Evolutionary conservation across 92 coral and sea anemone species (phyloP), one percentile per base, ranked within the genome.

Genomic region (Galaxea fascicularis): DNA sequence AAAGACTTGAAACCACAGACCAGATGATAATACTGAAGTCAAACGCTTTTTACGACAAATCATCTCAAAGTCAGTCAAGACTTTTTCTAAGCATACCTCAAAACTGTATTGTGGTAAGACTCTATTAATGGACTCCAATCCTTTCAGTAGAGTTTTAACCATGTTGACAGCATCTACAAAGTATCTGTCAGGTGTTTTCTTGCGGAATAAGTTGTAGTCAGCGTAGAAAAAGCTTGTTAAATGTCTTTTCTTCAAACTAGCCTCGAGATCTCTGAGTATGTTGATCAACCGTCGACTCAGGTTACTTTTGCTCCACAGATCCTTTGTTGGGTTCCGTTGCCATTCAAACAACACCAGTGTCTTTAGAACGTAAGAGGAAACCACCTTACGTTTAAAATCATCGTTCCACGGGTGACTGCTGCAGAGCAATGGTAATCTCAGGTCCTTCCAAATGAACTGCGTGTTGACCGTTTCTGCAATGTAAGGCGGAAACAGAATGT

Each of bases 291-390:
- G 74, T 44, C 41, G 74, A 59, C 21, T 30, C 17, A 67, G 65
- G 26, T 62, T 20, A n/a, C 21, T 80, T 80, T 65, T 66, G 30
- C 20, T 67, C 85, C 85, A 80, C 30, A 51, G 25, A 22, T 11
- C 0, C 2, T 51, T 21, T 11, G 29, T 22, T 17, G 85, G 52
- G 24, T 51, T 28, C 45, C 28, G 4, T 74, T 80, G 66, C 85
- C 67, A 80, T 80, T 80, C 85, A 49, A 28, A 67, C 45, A 80
- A 80, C 65, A 80, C 85, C 29, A 80, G 47, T 21, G 85, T 80
- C 1, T 80, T 80, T 11, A 80, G 47, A 15, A 80, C 51, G 51
- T 80, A 80, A 27, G 85, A 80, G 27, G 76, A 51, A 45, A 80
- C 27, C 15, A 68, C 13, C n/a, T 26, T 63, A 10, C 49, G 7